Base-by-base conservation (phyloP, 2,888 invertebrate genomes). In the Sarcophaga rosellei region DNA sequence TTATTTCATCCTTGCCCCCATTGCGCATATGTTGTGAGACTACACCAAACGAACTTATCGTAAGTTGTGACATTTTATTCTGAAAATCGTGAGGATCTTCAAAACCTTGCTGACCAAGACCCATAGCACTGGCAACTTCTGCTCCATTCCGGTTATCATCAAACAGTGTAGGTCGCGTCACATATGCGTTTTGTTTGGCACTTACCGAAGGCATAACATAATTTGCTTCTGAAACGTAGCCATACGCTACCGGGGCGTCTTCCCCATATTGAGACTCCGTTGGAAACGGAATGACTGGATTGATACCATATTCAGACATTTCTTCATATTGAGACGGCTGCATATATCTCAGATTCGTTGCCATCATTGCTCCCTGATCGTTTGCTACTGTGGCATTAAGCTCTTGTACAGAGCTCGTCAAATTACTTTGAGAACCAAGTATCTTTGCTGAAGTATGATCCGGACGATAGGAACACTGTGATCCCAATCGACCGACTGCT, bases 21-120 rank as follows among this genome's bases (percentile, higher is more conserved):
- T 83, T 75, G 20, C 92, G 89, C 53, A 94, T 94, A 62, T 86
- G 86, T 12, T 94, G 94, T 23, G 91, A 91, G 65, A 94, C 93
- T 53, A 91, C 88, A 86, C 91, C 93, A 85, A 93, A 90, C 47
- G 94, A 92, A 93, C 94, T 95, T 90, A 95, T 92, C 53, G 95
- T 94, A 94, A 96, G 95, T 89, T 95, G 95, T 61, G 96, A 95
- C 94, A 96, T 95, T 91, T 96, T 96, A 91, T 95, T 96, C 89
- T 95, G 95, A 88, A 96, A 92, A 90, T 96, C 96, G 88, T 95
- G 95, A 84, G 96, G 96, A 88, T 95, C 95, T n/a, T 96, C 96
- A 87, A 95, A 96, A 21, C 63, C 87, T 35, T 86, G 87, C 62
- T 88, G 88, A 6, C 90, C 88, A 83, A 92, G 89, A 35, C 89